Conservation (phyloP, 2,113 vertebrate genomes). For the Nibea coibor region DNA sequence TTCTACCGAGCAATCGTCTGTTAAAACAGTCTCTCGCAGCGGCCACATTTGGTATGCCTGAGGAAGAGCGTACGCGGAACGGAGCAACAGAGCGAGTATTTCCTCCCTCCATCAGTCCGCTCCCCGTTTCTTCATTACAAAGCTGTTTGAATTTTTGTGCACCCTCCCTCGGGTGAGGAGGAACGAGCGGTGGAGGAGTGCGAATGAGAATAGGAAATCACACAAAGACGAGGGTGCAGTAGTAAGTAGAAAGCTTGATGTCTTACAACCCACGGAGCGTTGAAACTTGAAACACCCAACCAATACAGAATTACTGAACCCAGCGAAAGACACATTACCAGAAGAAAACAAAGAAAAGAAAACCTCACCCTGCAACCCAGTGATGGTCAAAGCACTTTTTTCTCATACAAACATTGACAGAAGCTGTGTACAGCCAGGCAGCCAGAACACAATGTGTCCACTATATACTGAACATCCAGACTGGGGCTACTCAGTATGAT, state of each 20-base stretch:
- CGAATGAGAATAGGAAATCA: slow-evolving; percentile 69
- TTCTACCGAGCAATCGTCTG: slow-evolving; percentile 62
- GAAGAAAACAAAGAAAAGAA: slow-evolving; percentile 31
- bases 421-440: slow-evolving; percentile 77
- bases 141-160: slow-evolving; percentile 61
- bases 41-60: slow-evolving; percentile 63
- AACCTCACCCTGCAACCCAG: slow-evolving; percentile 51
- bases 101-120: slow-evolving; percentile 45
- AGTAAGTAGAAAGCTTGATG: slow-evolving; percentile 70
- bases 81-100: slow-evolving; percentile 63
- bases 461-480: slow-evolving; percentile 44
- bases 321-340: slow-evolving; percentile 63
- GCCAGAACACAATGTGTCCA: slow-evolving; percentile 63
- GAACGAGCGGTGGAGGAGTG: slow-evolving; percentile 32
- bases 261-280: slow-evolving; percentile 65
- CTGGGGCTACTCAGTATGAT: slow-evolving; percentile 56
- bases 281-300: slow-evolving; percentile 69
- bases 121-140: slow-evolving; percentile 54
- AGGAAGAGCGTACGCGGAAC: slow-evolving; percentile 36
- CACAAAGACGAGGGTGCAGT: slow-evolving; percentile 58
- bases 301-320: slow-evolving; percentile 70
- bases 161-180: slow-evolving; percentile 46
- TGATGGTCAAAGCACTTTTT: slow-evolving; percentile 65
- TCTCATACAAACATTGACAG: slow-evolving; percentile 70
- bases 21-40: slow-evolving; percentile 43